phyloP scores from a whole-genome alignment of 2,888 invertebrate species.

The Metalampra italica region DNA sequence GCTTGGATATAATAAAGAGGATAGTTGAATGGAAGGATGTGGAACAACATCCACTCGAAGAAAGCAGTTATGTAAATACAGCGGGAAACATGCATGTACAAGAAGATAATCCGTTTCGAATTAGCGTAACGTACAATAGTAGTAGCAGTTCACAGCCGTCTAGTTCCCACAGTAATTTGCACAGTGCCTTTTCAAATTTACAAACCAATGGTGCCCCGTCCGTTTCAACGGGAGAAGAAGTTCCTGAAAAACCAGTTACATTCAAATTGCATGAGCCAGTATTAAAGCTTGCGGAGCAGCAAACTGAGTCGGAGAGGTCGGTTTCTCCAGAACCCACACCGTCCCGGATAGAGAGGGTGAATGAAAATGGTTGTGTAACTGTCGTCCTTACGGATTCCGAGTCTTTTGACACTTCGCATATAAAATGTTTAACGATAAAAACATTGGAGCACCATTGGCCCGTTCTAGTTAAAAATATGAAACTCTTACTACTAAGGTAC shows the following conservation, averaged over 20 bases:
- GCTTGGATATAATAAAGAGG: slow-evolving; percentile 89
- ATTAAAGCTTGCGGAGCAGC: slow-evolving; percentile 51
- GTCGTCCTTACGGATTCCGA: slow-evolving; percentile 86
- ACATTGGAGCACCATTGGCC: slow-evolving; percentile 92
- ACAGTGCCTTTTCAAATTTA: slow-evolving; percentile 68
- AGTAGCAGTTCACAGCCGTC: slow-evolving; percentile 40
- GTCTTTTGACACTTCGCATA: slow-evolving; percentile 90
- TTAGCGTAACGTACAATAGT: slow-evolving; percentile 50
- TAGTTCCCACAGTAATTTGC: slow-evolving; percentile 52
- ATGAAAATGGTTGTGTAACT: slow-evolving; percentile 77
- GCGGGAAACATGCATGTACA: slow-evolving; percentile 54
- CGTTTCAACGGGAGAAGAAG: slow-evolving; percentile 46
- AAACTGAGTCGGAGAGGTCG: slow-evolving; percentile 40
- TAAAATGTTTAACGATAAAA: slow-evolving; percentile 92
- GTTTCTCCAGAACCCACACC: slow-evolving; percentile 52
- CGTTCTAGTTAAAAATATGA: slow-evolving; percentile 85
- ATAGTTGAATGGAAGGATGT: slow-evolving; percentile 94
- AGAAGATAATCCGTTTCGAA: slow-evolving; percentile 67
- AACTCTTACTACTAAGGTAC: slow-evolving; percentile 77
- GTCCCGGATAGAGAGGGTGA: slow-evolving; percentile 61
- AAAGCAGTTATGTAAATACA: slow-evolving; percentile 72
- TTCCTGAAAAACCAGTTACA: slow-evolving; percentile 33
- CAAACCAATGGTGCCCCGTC: slow-evolving; percentile 62
- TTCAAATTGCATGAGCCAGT: slow-evolving; percentile 66
- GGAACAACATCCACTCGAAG: slow-evolving; percentile 88